Evolutionary conservation across 2,797 vertebrate species (phyloP), one percentile per base, ranked within the genome.

Genomic region (Thunnus albacares): DNA sequence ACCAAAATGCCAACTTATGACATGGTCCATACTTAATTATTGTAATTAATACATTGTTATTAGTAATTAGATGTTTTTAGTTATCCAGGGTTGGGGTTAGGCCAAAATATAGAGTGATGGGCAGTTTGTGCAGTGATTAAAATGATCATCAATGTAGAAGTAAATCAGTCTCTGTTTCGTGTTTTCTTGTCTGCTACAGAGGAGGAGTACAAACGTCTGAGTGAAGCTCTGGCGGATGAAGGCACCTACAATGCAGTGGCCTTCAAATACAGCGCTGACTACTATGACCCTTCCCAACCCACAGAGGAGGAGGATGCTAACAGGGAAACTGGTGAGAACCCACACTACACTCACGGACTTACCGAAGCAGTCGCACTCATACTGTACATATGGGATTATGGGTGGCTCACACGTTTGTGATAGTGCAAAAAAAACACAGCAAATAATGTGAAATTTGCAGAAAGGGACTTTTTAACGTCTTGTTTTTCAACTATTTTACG

Each of bases 151-250:
- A 6, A 0, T 45, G 12, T 15, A 56, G 8, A n/a, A 9, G 3
- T 77, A 8, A 56, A 20, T 41, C 7, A 14, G 22, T 38, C 10
- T 71, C 49, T 17, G 1, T 68, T 64, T 13, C 78, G 10, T 75
- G 6, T 73, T 49, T 76, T 20, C 45, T 45, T 95, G 91, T 93
- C 88, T 89, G 33, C 93, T 93, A 78, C 97, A 99, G 98, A 99
- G 96, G 98, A 99, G 93, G 98, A 99, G 95, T 99, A 99, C 92
- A 99, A 98, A 90, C 96, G 98, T 64, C 93, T 99, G 91, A 99
- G 97, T 41, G 98, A 99, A 92, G 98, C 98, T 30, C 93, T 99
- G 82, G 98, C 98, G 0, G 98, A 99, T 79, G 98, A 99, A 89
- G 98, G 98, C 47, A 90, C 94, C 83, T 99, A 98, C 86, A 98